phyloP scores from a whole-genome alignment of 2,113 vertebrate genomes.

The Dendrocopos noguchii region DNA sequence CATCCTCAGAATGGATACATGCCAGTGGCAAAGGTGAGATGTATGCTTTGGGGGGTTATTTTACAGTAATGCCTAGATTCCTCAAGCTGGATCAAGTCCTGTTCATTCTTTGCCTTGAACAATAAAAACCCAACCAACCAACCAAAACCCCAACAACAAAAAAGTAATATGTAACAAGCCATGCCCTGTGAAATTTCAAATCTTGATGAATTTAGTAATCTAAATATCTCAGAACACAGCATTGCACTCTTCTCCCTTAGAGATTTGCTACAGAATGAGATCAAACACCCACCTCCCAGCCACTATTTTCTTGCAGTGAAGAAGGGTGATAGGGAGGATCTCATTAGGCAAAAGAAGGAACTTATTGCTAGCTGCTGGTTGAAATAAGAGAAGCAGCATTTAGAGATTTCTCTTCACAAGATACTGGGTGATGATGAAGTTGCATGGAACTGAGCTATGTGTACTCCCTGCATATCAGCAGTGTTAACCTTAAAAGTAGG shows the following conservation, averaged over 20 bases:
- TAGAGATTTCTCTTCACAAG: not conserved
- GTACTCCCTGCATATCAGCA: not conserved
- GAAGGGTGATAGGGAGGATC: not conserved
- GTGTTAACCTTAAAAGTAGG: not conserved
- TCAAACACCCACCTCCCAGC: not conserved
- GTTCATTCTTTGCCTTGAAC: not conserved
- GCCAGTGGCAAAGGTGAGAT: not conserved
- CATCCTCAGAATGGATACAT: not conserved
- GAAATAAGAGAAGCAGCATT: not conserved
- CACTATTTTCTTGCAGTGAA: not conserved
- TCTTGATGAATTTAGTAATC: constrained; percentile 3
- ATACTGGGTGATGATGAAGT: not conserved
- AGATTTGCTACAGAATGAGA: not conserved
- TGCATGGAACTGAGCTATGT: not conserved
- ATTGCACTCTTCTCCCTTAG: not conserved
- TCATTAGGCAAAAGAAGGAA: not conserved
- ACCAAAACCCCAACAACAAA: not conserved
- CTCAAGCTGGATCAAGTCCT: not conserved
- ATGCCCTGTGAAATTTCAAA: not conserved
- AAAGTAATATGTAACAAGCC: not conserved
- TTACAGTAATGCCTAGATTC: not conserved
- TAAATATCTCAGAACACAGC: not conserved
- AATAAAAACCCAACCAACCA: not conserved
- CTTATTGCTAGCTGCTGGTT: not conserved
- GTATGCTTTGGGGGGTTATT: not conserved